These are phyloP conservation scores for Fistularia tabacaria DNA, from an alignment of 2,797 vertebrate species.

Conservation along the genomic window DNA sequence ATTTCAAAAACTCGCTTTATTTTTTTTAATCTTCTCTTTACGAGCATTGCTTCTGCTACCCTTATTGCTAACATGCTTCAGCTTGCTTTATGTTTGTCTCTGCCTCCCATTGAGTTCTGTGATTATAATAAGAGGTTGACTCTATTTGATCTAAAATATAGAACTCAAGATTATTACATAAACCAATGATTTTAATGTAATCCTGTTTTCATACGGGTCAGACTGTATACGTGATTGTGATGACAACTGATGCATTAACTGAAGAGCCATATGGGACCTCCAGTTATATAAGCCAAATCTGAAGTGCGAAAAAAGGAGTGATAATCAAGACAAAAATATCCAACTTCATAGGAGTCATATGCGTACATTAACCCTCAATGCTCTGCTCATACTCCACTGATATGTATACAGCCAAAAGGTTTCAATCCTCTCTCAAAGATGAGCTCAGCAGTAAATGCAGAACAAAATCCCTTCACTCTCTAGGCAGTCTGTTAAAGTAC, in stretches of 20 bases:
- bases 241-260: slow-evolving; percentile 39
- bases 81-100: too few species aligned
- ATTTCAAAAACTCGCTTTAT: too few species aligned
- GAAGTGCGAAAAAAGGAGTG: slow-evolving; percentile 7
- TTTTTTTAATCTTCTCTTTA: too few species aligned
- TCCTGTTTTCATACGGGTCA: slow-evolving; percentile 21
- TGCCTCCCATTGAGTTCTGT: too few species aligned
- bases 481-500: slow-evolving; percentile 47
- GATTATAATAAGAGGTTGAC: neutral
- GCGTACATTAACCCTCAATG: neutral
- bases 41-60: too few species aligned
- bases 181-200: slow-evolving; percentile 23
- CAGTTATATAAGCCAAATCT: slow-evolving; percentile 26
- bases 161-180: neutral
- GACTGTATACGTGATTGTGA: slow-evolving; percentile 34
- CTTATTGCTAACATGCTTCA: too few species aligned
- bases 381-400: slow-evolving; percentile 17
- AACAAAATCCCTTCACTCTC: slow-evolving; percentile 40
- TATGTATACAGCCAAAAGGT: slow-evolving; percentile 25
- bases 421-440: slow-evolving; percentile 22
- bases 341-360: neutral
- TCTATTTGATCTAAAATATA: neutral
- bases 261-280: slow-evolving; percentile 31
- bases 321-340: neutral
- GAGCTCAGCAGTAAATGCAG: slow-evolving; percentile 37